A percentile compares a stretch with the other conserved stretches of the same genome.
Evolutionary conservation across 2,888 invertebrate species (phyloP).

Genomic region (Athalia circularis): DNA sequence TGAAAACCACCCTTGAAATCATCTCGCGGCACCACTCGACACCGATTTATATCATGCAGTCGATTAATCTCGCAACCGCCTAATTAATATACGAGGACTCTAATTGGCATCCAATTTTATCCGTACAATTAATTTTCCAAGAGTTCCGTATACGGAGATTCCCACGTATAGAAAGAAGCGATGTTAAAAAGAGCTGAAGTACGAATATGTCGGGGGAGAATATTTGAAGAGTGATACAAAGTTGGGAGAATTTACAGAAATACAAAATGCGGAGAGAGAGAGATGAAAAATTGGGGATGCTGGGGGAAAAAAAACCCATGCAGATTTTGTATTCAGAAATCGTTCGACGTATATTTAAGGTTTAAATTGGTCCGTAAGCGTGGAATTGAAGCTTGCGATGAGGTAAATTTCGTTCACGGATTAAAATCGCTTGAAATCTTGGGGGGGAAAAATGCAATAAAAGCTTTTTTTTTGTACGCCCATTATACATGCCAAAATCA

Average conservation of each 20-base stretch:
- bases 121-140: conserved; percentile 54
- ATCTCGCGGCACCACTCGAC: conserved; percentile 11
- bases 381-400: conserved; percentile 45
- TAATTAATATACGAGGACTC: conserved; percentile 47
- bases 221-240: conserved; percentile 2
- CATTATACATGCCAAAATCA: no score
- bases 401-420: conserved; percentile 57
- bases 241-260: neutral
- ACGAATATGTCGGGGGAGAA: conserved; percentile 44
- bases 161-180: neutral
- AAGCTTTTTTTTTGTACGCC: no score
- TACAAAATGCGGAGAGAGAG: neutral
- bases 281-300: conserved; percentile 43
- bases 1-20: neutral
- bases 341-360: conserved; percentile 66
- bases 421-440: conserved; percentile 58
- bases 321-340: conserved; percentile 62
- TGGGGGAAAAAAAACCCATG: conserved; percentile 46
- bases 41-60: conserved; percentile 39
- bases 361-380: conserved; percentile 55
- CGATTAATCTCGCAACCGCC: conserved; percentile 49
- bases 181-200: conserved; percentile 50
- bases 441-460: neutral
- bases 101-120: conserved; percentile 57
- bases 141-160: conserved; percentile 19